Conservation (phyloP, 2,888 invertebrate genomes). For the Amphipyra berbera region DNA sequence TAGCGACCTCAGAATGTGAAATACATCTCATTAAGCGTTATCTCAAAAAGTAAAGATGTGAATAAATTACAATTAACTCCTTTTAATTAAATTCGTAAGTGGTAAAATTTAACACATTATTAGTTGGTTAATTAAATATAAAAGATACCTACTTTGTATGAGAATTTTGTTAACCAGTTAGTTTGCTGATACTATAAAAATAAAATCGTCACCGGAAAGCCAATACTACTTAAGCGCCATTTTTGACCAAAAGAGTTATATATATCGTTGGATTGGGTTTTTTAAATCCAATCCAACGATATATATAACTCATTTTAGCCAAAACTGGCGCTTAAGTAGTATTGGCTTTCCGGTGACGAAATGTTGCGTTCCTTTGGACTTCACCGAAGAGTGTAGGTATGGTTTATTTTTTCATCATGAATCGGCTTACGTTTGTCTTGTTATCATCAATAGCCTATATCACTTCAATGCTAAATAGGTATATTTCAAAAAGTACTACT, state of each 20-base stretch:
- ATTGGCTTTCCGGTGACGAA: too few species aligned
- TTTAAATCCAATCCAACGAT: too few species aligned
- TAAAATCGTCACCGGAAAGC: too few species aligned
- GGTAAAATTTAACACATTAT: conserved; percentile 19
- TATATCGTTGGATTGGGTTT: too few species aligned
- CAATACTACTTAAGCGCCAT: too few species aligned
- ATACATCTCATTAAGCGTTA: conserved; percentile 1
- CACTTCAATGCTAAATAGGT: too few species aligned
- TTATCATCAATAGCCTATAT: background rate
- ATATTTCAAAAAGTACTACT: too few species aligned
- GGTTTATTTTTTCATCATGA: background rate
- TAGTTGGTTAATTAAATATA: conserved; percentile 25
- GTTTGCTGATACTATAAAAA: background rate
- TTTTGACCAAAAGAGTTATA: too few species aligned
- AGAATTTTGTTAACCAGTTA: background rate
- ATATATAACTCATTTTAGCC: too few species aligned
- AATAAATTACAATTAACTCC: conserved; percentile 35
- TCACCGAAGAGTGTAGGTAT: background rate
- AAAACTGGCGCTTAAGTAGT: too few species aligned
- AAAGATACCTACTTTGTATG: background rate
- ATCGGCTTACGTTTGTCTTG: background rate
- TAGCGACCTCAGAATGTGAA: background rate
- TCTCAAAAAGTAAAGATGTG: conserved; percentile 9
- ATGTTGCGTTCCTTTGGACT: conserved; percentile 5
- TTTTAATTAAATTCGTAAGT: conserved; percentile 37